Base-by-base conservation (phyloP, 2,113 vertebrate species). In the Silurus meridionalis region DNA sequence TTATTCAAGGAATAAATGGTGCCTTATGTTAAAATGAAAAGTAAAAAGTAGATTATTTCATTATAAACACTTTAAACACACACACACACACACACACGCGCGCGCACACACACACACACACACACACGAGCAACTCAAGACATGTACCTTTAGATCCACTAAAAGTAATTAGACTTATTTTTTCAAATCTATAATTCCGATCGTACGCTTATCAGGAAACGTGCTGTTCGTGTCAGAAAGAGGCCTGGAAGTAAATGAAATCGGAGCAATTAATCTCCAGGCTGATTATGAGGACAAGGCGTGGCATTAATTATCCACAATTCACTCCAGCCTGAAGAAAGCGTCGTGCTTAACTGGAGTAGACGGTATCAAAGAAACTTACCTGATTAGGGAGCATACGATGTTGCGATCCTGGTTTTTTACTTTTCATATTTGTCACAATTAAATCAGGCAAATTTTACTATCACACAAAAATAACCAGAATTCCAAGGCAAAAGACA, bases 191-290 rank as follows among this genome's bases (percentile, higher is more conserved):
- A 82, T 85, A 82, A 88, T 87, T 88, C 78, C 83, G 37, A 89
- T 85, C 87, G 50, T 25, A 61, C 60, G 28, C 23, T 85, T 63
- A 75, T 79, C 25, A 57, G 25, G 46, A 52, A 80, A 71, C 23
- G 57, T 53, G 67, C 63, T 46, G 48, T 63, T 48, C 28, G 48
- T 79, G 46, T 74, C 57, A 11, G 85, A 84, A 83, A 69, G 80
- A 78, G 58, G 80, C 67, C 80, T 28, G 55, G 72, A 57, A 83
- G 63, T 79, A 50, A 84, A 86, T 80, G 80, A 88, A 88, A 90
- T 88, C 66, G 63, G 83, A 84, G 82, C 77, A 85, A 90, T 91
- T 92, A 88, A 89, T 90, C 91, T 85, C 79, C 75, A 25, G 17
- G 53, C 79, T 64, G 85, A 92, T 89, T 85, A 89, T 86, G 83